These are phyloP conservation scores for Champsocephalus esox DNA, from an alignment of 2,797 vertebrate species.

Conservation along the genomic window DNA sequence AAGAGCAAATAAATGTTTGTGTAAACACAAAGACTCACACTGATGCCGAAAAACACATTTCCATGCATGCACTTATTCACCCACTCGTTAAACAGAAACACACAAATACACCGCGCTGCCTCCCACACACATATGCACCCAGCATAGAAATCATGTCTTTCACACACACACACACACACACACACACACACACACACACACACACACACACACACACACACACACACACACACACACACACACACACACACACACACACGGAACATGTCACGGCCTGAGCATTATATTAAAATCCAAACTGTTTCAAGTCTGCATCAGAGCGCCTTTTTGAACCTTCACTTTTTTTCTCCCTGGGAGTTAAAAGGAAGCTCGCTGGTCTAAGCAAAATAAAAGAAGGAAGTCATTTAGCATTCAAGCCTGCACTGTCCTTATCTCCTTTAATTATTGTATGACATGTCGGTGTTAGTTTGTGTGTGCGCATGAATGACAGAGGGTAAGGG, in stretches of 20 bases:
- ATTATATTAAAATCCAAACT: conserved; percentile 48
- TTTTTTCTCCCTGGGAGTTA: conserved; percentile 37
- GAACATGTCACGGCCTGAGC: conserved; percentile 10
- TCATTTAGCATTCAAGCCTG: conserved; percentile 40
- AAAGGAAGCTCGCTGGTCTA: conserved; percentile 43
- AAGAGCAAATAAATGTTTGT: conserved; percentile 56
- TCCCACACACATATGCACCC: conserved; percentile 59
- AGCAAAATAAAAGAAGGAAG: conserved; percentile 23
- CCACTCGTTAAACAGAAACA: conserved; percentile 51
- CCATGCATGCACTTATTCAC: conserved; percentile 65
- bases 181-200: conserved; percentile 12
- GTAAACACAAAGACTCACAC: conserved; percentile 42
- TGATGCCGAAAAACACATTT: conserved; percentile 56
- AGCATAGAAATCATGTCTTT: conserved; percentile 33
- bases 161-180: conserved; percentile 12
- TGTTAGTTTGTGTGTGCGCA: neutral
- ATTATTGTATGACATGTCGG: conserved; percentile 42
- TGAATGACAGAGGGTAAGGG: neutral
- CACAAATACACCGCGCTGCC: conserved; percentile 49
- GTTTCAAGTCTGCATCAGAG: conserved; percentile 54
- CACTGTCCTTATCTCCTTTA: conserved; percentile 46
- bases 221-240: neutral
- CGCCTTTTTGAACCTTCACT: conserved; percentile 42
- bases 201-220: neutral
- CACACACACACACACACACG: neutral